Evolutionary conservation across 2,888 invertebrate species (phyloP).

Genomic region (Leptura quadrifasciata): DNA sequence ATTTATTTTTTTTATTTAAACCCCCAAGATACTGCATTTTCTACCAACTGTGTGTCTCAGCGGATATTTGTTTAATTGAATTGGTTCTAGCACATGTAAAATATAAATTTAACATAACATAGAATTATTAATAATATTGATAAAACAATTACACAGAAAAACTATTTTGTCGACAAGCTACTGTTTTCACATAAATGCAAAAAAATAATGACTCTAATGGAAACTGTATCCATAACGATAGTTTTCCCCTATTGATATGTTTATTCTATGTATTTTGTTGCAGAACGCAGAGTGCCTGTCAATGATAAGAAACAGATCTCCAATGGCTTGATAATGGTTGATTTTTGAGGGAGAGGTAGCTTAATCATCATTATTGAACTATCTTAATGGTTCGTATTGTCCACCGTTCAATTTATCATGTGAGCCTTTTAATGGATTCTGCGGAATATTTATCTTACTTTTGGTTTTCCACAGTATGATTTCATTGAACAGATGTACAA

Average conservation of each 20-base stretch:
- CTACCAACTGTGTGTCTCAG: too few relatives aligned
- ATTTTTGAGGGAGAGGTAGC: conserved; percentile 70
- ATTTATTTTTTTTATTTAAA: too few relatives aligned
- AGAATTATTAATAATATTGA: too few relatives aligned
- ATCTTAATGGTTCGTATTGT: conserved; percentile 73
- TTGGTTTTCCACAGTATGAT: conserved; percentile 60
- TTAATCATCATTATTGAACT: conserved; percentile 74
- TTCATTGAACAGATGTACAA: conserved; percentile 57
- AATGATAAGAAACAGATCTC: conserved; percentile 64
- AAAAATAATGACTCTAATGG: neutral
- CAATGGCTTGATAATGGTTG: conserved; percentile 69
- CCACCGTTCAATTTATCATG: conserved; percentile 72
- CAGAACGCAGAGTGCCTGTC: conserved; percentile 56
- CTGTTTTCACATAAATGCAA: neutral
- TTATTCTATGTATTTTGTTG: conserved; percentile 57
- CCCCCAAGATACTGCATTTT: too few relatives aligned
- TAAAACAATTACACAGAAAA: too few relatives aligned
- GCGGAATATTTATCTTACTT: conserved; percentile 66
- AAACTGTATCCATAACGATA: conserved; percentile 45
- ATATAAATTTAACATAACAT: too few relatives aligned
- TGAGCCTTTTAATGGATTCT: conserved; percentile 68
- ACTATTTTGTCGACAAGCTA: too few relatives aligned
- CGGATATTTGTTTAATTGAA: too few relatives aligned
- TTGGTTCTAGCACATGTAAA: too few relatives aligned
- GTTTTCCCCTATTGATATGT: conserved; percentile 48